Evolutionary conservation across 2,113 vertebrate genomes (phyloP).

Genomic region (Carassius gibelio): DNA sequence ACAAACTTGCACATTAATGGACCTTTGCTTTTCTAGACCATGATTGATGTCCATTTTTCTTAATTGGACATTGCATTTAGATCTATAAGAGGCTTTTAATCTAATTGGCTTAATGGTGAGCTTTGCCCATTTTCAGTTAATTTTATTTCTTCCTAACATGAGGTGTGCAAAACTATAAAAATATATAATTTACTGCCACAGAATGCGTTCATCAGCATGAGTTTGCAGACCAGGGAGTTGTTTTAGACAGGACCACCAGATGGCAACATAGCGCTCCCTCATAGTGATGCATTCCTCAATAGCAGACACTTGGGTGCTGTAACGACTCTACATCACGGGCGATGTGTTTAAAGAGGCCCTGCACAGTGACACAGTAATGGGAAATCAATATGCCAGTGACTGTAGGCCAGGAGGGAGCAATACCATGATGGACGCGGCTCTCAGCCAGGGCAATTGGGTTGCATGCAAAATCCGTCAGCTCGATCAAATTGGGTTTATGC

Average conservation of each 20-base stretch:
- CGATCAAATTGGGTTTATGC: conserved; percentile 67
- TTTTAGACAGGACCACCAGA: conserved; percentile 57
- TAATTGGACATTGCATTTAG: conserved; percentile 26
- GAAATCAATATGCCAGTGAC: conserved; percentile 72
- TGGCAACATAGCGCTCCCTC: conserved; percentile 48
- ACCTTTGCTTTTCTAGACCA: conserved; percentile 10
- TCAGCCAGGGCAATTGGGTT: conserved; percentile 65
- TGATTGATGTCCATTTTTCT: conserved; percentile 17
- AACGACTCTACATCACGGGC: conserved; percentile 66
- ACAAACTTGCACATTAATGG: conserved; percentile 26
- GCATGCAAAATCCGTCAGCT: conserved; percentile 62
- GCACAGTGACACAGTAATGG: conserved; percentile 71
- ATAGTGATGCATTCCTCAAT: background rate
- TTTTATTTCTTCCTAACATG: conserved; percentile 12
- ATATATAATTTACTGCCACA: conserved; percentile 14
- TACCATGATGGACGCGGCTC: conserved; percentile 68
- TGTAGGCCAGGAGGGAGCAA: conserved; percentile 58
- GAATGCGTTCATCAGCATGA: background rate
- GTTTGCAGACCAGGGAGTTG: background rate
- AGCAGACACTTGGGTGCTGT: conserved; percentile 35
- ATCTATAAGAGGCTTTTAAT: conserved; percentile 43
- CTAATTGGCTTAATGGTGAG: conserved; percentile 27
- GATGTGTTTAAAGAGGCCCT: conserved; percentile 71
- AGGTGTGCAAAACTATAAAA: background rate
- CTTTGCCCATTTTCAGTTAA: conserved; percentile 28